phyloP scores from a whole-genome alignment of 2,113 vertebrate genomes.

The Orthonyx spaldingii region DNA sequence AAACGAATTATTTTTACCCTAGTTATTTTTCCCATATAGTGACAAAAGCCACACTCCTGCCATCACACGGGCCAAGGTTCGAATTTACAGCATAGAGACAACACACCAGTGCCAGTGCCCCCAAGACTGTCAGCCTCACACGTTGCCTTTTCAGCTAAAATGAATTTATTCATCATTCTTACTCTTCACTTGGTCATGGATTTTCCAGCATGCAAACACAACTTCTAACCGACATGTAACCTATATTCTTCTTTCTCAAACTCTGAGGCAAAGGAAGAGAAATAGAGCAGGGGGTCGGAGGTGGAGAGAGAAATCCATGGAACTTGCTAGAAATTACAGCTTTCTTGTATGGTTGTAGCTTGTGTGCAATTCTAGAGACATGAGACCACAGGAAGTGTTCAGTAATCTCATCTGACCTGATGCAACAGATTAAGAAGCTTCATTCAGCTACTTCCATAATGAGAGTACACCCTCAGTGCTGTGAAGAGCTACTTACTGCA shows the following conservation, averaged over 20 bases:
- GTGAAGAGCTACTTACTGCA: neutral
- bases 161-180: neutral
- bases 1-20: neutral
- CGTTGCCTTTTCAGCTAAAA: neutral
- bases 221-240: neutral
- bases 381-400: neutral
- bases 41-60: neutral
- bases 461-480: neutral
- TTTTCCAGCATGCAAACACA: neutral
- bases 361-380: neutral
- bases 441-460: neutral
- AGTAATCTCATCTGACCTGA: neutral
- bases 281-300: neutral
- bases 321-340: neutral
- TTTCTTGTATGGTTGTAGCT: neutral
- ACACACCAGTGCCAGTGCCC: neutral
- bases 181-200: neutral
- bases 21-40: neutral
- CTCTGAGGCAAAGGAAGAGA: neutral
- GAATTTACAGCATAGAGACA: neutral
- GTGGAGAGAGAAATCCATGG: neutral
- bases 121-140: neutral
- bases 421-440: neutral
- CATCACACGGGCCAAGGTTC: neutral
- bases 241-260: neutral